Conservation (phyloP, 2,797 vertebrate species). For the Echeneis naucrates region DNA sequence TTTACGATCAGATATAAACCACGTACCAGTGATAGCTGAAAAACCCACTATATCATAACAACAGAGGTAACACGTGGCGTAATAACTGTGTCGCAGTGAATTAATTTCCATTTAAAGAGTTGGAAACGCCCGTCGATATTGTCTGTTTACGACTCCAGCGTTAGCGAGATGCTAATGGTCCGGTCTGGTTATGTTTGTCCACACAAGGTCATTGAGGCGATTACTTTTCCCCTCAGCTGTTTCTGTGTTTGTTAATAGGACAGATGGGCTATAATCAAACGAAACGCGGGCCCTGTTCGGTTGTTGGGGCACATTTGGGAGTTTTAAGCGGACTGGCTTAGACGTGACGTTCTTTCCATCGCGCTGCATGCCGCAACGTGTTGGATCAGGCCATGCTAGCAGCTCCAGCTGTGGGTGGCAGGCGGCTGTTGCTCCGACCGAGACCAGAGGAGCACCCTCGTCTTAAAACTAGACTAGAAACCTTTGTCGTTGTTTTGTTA, state of each 20-base stretch:
- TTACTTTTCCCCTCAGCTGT: not conserved
- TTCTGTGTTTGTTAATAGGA: not conserved
- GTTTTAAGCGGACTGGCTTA: slow-evolving; percentile 11
- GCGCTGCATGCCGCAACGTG: slow-evolving; percentile 60
- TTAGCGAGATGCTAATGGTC: slow-evolving; percentile 59
- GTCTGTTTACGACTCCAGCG: slow-evolving; percentile 37
- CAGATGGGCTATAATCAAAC: fast-evolving
- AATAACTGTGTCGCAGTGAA: not conserved
- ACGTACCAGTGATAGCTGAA: not conserved
- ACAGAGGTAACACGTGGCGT: not conserved
- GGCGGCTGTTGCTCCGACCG: slow-evolving; percentile 50
- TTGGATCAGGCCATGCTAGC: slow-evolving; percentile 58
- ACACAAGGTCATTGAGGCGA: slow-evolving; percentile 61
- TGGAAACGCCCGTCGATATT: not conserved
- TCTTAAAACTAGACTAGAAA: not conserved
- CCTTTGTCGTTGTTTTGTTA: not conserved
- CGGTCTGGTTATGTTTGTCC: slow-evolving; percentile 24
- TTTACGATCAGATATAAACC: not conserved
- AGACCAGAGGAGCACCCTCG: not conserved
- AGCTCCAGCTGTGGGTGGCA: slow-evolving; percentile 67
- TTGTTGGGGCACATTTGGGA: not conserved
- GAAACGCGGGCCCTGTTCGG: fast-evolving
- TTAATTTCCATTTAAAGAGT: not conserved
- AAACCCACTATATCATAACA: not conserved
- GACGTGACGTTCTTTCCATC: slow-evolving; percentile 43